Evolutionary conservation across 1,140 invertebrate species (phyloP).

Genomic region (Solenopsis fugax): DNA sequence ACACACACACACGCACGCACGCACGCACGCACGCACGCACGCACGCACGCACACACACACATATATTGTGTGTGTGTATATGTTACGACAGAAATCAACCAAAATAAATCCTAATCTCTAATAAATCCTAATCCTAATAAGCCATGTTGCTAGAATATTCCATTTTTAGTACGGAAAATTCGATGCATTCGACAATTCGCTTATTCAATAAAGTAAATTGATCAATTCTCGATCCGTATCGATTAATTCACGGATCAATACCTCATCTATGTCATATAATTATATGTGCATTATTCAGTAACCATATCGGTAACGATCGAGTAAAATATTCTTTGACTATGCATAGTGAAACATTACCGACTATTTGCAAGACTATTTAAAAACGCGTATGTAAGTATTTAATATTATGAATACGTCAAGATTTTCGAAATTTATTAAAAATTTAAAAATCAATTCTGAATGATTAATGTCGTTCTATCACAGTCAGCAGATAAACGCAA

Average conservation of each 20-base stretch:
- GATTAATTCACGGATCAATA: slow-evolving; percentile 12
- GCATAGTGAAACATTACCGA: background rate
- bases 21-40: too few species aligned
- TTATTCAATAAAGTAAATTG: too few species aligned
- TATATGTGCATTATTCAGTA: background rate
- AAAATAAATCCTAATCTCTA: background rate
- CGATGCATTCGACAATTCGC: background rate
- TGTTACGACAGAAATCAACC: background rate
- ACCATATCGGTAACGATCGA: too few species aligned
- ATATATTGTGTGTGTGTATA: too few species aligned
- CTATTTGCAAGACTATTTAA: background rate
- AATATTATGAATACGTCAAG: background rate
- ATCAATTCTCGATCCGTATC: background rate
- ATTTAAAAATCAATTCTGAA: background rate
- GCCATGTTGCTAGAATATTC: background rate
- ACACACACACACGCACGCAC: too few species aligned
- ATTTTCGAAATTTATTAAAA: background rate
- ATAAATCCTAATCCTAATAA: slow-evolving; percentile 5
- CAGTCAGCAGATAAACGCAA: background rate
- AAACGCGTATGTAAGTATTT: background rate
- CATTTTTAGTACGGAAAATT: background rate
- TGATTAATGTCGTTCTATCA: background rate
- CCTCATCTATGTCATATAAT: background rate
- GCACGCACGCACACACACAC: too few species aligned
- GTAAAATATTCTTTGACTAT: background rate